Conservation (phyloP, 2,888 invertebrate genomes). For the Cheilosia soror region DNA sequence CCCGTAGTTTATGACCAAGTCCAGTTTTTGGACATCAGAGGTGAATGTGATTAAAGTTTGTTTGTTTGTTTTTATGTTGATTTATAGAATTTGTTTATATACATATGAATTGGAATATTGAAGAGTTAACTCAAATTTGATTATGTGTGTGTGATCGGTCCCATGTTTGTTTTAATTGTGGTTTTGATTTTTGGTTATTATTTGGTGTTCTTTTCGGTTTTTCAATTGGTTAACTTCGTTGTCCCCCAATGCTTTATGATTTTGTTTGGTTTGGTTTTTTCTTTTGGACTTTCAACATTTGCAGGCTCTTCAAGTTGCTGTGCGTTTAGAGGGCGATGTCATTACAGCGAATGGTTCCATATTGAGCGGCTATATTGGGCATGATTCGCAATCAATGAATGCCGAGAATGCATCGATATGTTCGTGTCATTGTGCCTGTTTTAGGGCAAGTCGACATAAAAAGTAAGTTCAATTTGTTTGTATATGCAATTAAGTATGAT, state of each 20-base stretch:
- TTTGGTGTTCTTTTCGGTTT: slow-evolving; percentile 33
- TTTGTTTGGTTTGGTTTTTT: slow-evolving; percentile 69
- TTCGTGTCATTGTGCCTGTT: slow-evolving; percentile 84
- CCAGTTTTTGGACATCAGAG: slow-evolving; percentile 84
- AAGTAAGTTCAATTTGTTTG: slow-evolving; percentile 79
- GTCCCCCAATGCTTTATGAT: slow-evolving; percentile 66
- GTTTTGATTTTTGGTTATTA: slow-evolving; percentile 33
- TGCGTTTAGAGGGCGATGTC: slow-evolving; percentile 97
- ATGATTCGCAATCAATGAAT: slow-evolving; percentile 82
- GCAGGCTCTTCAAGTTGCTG: slow-evolving; percentile 97
- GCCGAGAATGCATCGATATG: slow-evolving; percentile 83
- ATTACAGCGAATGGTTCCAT: slow-evolving; percentile 97
- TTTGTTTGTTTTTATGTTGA: slow-evolving; percentile 49
- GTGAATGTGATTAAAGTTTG: slow-evolving; percentile 81
- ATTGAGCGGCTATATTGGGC: slow-evolving; percentile 87
- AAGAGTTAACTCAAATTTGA: slow-evolving; percentile 52
- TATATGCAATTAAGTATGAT: background rate
- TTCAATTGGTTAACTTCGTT: slow-evolving; percentile 55
- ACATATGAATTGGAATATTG: slow-evolving; percentile 55
- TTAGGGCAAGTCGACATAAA: slow-evolving; percentile 83
- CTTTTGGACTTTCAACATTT: slow-evolving; percentile 76
- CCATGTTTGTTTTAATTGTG: slow-evolving; percentile 23
- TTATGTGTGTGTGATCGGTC: slow-evolving; percentile 67
- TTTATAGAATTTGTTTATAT: slow-evolving; percentile 59
- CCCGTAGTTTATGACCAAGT: slow-evolving; percentile 84